A percentile compares a stretch with the other conserved stretches of the same genome.
phyloP scores from a whole-genome alignment of 2,888 invertebrate species.

The Eilema griseolum region DNA sequence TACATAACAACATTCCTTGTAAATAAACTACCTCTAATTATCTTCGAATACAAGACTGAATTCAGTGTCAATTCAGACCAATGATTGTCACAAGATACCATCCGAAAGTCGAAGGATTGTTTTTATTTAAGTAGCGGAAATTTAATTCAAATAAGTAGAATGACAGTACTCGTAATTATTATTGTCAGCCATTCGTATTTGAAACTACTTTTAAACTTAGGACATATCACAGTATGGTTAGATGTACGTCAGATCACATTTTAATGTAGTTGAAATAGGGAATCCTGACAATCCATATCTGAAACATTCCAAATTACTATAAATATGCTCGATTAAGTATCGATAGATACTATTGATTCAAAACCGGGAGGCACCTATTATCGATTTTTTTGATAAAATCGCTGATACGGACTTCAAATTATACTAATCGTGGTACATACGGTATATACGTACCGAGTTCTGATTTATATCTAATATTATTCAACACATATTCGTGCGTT shows the following conservation, averaged over 20 bases:
- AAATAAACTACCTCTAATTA: constrained; percentile 80
- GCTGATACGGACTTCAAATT: neutral
- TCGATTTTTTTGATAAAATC: neutral
- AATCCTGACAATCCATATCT: neutral
- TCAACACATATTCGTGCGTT: neutral
- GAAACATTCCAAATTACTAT: neutral
- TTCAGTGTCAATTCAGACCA: constrained; percentile 85
- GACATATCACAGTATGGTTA: constrained; percentile 51
- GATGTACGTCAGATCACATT: constrained; percentile 35
- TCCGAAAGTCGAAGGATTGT: constrained; percentile 47
- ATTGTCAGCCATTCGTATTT: constrained; percentile 29
- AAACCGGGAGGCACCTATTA: neutral
- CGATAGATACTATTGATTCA: neutral
- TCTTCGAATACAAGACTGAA: constrained; percentile 84
- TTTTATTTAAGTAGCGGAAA: constrained; percentile 28
- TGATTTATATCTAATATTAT: too few relatives aligned
- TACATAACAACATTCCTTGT: constrained; percentile 62
- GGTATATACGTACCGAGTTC: too few relatives aligned
- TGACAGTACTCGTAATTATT: constrained; percentile 15
- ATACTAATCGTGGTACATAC: neutral
- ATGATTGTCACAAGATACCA: constrained; percentile 52
- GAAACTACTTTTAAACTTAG: constrained; percentile 40
- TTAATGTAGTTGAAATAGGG: constrained; percentile 31
- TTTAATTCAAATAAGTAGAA: constrained; percentile 21
- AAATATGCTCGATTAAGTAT: neutral